phyloP scores from a whole-genome alignment of 2,113 vertebrate genomes.

The Sebastes fasciatus region DNA sequence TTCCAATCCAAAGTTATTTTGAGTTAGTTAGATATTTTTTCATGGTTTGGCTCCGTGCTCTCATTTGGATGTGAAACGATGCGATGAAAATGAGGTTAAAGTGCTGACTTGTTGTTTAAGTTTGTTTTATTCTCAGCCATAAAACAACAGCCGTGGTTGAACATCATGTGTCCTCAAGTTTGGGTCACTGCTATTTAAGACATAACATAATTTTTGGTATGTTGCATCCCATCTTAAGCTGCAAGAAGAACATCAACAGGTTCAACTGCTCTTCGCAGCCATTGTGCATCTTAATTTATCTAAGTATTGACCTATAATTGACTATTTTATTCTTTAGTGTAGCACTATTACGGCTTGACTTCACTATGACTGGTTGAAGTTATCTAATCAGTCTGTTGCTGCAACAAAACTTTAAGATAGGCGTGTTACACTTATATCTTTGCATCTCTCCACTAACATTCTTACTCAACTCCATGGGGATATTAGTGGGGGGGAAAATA shows the following conservation, averaged over 20 bases:
- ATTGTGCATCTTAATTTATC: neutral
- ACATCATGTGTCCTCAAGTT: conserved; percentile 7
- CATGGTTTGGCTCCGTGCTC: conserved; percentile 45
- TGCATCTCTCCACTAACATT: neutral
- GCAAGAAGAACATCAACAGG: neutral
- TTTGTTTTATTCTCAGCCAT: conserved; percentile 25
- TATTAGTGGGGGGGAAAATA: conserved; percentile 9
- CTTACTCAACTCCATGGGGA: conserved; percentile 22
- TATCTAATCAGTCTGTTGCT: neutral
- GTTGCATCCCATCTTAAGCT: neutral
- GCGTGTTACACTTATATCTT: neutral
- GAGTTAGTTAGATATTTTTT: conserved; percentile 21
- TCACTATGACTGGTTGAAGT: neutral
- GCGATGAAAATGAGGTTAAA: conserved; percentile 46
- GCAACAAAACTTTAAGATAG: neutral
- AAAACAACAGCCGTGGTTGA: conserved; percentile 17
- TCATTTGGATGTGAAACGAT: conserved; percentile 58
- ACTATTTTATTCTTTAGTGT: neutral
- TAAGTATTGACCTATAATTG: neutral
- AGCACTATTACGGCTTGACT: neutral
- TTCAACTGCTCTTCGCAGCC: neutral
- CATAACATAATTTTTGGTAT: conserved; percentile 15
- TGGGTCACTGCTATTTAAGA: conserved; percentile 22
- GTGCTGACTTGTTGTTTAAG: conserved; percentile 7
- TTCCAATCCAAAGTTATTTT: conserved; percentile 25